Conservation (phyloP, 2,888 invertebrate genomes). For the Caenorhabditis angaria region DNA sequence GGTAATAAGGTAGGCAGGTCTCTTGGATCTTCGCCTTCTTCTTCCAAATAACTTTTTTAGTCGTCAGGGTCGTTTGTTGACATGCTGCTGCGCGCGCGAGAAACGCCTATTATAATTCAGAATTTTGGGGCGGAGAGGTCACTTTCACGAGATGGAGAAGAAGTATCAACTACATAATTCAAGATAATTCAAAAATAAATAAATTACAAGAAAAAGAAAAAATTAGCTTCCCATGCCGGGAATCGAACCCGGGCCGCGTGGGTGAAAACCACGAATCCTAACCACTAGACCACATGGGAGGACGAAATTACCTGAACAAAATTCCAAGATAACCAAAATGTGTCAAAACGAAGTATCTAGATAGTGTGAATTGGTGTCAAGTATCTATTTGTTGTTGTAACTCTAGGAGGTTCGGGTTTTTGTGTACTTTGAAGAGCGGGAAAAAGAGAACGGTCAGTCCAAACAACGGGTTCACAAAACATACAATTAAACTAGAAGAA, state of each 20-base stretch:
- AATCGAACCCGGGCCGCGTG: constrained; percentile 70
- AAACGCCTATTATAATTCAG: constrained; percentile 2
- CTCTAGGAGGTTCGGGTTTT: not conserved
- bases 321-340: not conserved
- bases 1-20: not conserved
- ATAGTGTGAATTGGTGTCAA: not conserved
- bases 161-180: no score
- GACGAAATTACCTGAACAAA: constrained; percentile 6
- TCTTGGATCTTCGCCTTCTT: not conserved
- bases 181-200: not conserved
- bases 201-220: constrained; percentile 13
- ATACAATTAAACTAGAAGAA: not conserved
- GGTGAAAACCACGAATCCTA: constrained; percentile 70
- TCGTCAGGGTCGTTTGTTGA: constrained; percentile 4
- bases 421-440: not conserved
- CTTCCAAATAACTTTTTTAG: not conserved
- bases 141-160: not conserved
- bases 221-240: constrained; percentile 65
- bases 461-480: not conserved
- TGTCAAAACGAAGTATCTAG: no score
- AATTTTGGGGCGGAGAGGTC: not conserved
- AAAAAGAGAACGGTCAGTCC: not conserved
- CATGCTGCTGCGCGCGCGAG: not conserved
- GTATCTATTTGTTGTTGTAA: not conserved
- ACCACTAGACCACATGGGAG: constrained; percentile 69